Percentiles rank a stretch among this genome's conserved stretches.
Conservation (phyloP, 1,140 invertebrate species). For the Dendrolimus kikuchii region DNA sequence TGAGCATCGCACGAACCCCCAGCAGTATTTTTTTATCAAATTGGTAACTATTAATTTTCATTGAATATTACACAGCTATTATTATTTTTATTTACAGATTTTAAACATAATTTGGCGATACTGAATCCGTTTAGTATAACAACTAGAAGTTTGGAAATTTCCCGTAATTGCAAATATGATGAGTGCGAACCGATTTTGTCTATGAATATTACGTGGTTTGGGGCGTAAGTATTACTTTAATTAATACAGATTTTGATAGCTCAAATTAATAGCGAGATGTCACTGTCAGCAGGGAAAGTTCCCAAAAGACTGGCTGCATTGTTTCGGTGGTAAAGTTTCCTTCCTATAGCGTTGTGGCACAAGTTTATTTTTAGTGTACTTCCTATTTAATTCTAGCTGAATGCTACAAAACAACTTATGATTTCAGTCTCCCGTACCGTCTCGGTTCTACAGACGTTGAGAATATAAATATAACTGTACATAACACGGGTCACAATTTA, state of each 20-base stretch:
- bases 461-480: slow-evolving; percentile 15
- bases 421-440: slow-evolving; percentile 3
- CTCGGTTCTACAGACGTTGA: slow-evolving; percentile 21
- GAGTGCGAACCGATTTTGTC: slow-evolving; percentile 26
- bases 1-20: no score
- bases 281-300: no score
- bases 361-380: no score
- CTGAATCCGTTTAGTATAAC: slow-evolving; percentile 16
- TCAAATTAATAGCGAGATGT: no score
- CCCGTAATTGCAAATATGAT: slow-evolving; percentile 20
- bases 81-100: slow-evolving; percentile 21
- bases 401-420: no score
- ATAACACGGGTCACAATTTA: slow-evolving; percentile 20
- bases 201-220: slow-evolving; percentile 19
- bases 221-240: slow-evolving; percentile 11
- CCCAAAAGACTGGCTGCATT: no score
- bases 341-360: no score
- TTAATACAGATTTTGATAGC: no score
- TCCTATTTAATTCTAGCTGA: no score
- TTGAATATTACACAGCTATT: slow-evolving; percentile 1
- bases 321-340: no score
- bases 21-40: no score
- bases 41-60: not conserved
- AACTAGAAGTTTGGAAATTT: slow-evolving; percentile 10
- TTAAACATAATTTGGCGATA: slow-evolving; percentile 16